Conservation (phyloP, 2,797 vertebrate species). For the Cercopithecus diana region DNA sequence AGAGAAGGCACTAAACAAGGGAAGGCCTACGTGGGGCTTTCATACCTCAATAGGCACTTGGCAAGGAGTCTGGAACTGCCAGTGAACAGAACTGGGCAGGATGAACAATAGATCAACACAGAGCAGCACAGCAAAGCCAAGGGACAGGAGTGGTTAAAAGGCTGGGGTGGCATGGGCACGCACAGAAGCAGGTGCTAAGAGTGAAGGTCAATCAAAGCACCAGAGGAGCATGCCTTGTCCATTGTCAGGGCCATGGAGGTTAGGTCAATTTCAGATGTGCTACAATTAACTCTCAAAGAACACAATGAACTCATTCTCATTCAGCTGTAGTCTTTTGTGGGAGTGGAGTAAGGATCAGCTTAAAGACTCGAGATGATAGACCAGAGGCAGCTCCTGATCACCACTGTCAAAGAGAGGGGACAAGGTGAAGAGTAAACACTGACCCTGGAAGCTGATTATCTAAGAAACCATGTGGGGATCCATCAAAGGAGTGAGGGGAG, state of each 20-base stretch:
- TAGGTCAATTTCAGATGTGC: not conserved
- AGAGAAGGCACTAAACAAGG: not conserved
- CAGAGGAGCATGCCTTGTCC: not conserved
- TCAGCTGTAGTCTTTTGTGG: not conserved
- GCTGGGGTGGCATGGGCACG: fast-evolving
- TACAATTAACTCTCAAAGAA: not conserved
- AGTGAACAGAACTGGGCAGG: not conserved
- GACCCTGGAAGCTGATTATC: not conserved
- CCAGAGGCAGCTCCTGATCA: not conserved
- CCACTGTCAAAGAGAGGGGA: not conserved
- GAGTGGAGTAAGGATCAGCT: not conserved
- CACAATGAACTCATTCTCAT: not conserved
- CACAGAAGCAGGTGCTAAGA: not conserved
- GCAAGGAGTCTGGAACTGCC: not conserved
- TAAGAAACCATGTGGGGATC: not conserved
- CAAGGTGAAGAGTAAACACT: not conserved
- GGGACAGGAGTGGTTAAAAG: not conserved
- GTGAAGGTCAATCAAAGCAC: not conserved
- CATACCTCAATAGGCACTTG: too few relatives aligned
- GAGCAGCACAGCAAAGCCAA: fast-evolving
- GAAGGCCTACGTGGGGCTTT: too few relatives aligned
- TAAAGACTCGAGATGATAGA: not conserved
- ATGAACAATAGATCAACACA: fast-evolving
- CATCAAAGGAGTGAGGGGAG: not conserved
- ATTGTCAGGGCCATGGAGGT: not conserved